These are phyloP conservation scores for Corythornis madagascariensis DNA, from an alignment of 2,113 vertebrate genomes.

Conservation along the genomic window DNA sequence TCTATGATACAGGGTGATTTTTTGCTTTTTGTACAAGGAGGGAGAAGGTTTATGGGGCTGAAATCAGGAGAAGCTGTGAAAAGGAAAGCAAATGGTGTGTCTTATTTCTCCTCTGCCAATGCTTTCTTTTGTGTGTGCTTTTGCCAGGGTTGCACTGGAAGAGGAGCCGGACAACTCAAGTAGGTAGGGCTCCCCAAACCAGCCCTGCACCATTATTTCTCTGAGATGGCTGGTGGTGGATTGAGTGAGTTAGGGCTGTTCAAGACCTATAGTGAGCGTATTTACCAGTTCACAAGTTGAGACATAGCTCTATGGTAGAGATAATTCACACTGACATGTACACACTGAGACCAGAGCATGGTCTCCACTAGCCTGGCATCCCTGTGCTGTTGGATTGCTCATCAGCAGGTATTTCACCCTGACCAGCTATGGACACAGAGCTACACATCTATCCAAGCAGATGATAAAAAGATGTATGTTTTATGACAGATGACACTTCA, in stretches of 20 bases:
- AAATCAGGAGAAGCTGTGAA: neutral
- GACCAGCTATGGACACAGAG: neutral
- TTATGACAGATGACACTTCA: neutral
- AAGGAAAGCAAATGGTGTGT: neutral
- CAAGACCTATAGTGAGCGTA: fast-evolving
- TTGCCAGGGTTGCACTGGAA: neutral
- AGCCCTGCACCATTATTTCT: neutral
- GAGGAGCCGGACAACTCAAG: neutral
- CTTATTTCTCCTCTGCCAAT: neutral
- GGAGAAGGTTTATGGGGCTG: neutral
- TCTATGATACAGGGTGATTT: neutral
- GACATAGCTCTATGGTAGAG: neutral
- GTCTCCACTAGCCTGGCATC: neutral
- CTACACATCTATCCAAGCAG: neutral
- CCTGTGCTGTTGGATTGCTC: fast-evolving
- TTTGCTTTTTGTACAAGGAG: neutral
- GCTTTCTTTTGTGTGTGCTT: neutral
- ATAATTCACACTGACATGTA: neutral
- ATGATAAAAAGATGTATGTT: neutral
- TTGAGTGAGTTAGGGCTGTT: neutral
- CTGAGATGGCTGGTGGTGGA: neutral
- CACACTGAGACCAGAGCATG: neutral
- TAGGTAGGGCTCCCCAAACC: neutral
- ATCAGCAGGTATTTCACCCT: fast-evolving
- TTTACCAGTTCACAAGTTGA: neutral